phyloP scores from a whole-genome alignment of 1,140 invertebrate species.

The Physella acuta region DNA sequence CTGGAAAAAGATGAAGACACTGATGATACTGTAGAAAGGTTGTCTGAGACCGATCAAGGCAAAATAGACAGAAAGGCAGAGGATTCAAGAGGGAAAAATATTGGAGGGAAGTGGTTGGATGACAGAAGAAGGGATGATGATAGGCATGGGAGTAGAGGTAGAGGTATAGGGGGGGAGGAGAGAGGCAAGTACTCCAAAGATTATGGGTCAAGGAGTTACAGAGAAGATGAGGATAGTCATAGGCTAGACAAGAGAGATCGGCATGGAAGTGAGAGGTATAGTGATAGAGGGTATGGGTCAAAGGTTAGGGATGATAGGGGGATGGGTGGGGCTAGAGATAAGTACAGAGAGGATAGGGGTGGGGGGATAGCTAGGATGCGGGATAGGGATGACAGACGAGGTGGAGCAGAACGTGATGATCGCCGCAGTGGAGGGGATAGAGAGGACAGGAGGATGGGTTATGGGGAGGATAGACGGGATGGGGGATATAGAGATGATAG shows the following conservation, averaged over 20 bases:
- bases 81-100: not conserved
- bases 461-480: not conserved
- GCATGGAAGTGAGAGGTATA: not conserved
- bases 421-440: not conserved
- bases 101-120: not conserved
- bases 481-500: not conserved
- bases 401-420: not conserved
- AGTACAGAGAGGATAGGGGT: not conserved
- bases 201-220: not conserved
- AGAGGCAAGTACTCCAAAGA: constrained; percentile 5
- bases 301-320: not conserved
- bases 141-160: not conserved
- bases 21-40: not conserved
- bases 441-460: not conserved
- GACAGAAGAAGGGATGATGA: constrained; percentile 5
- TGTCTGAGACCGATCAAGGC: constrained; percentile 6
- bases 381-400: constrained; percentile 6
- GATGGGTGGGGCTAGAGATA: constrained; percentile 4
- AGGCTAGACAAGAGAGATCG: not conserved
- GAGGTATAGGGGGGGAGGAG: constrained; percentile 1
- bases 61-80: constrained; percentile 2
- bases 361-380: not conserved
- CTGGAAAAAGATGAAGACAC: constrained; percentile 8
- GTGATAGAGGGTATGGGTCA: not conserved
- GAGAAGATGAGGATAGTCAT: not conserved